Evolutionary conservation across 2,113 vertebrate species (phyloP).

Genomic region (Mus pahari): DNA sequence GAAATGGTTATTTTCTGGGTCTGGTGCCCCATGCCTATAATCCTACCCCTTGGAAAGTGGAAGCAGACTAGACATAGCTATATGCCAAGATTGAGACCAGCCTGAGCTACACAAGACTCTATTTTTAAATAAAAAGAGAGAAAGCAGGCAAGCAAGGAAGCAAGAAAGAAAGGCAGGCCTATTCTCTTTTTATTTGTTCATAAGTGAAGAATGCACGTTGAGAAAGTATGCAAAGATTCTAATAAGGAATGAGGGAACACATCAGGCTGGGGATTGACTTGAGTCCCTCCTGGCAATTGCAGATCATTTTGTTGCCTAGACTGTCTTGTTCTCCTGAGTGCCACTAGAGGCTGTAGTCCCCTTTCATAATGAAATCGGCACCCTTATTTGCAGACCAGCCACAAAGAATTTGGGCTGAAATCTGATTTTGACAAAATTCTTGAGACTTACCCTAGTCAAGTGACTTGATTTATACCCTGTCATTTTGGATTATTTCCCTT

Average conservation of each 20-base stretch:
- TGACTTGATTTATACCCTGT: neutral
- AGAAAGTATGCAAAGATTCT: neutral
- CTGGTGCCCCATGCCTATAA: neutral
- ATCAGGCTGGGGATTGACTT: neutral
- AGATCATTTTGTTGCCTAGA: neutral
- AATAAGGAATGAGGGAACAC: neutral
- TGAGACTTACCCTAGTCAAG: neutral
- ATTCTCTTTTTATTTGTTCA: constrained; percentile 21
- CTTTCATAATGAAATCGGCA: neutral
- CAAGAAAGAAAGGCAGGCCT: neutral
- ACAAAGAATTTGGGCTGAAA: neutral
- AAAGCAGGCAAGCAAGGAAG: too few relatives aligned
- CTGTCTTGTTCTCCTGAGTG: constrained; percentile 61
- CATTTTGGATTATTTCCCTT: neutral
- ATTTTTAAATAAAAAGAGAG: neutral
- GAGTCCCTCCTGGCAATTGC: neutral
- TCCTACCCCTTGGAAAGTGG: neutral
- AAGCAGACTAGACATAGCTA: too few relatives aligned
- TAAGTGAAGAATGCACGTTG: neutral
- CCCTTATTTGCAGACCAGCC: fast-evolving
- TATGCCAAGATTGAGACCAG: neutral
- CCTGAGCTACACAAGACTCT: neutral
- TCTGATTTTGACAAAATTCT: neutral
- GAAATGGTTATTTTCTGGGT: constrained; percentile 3
- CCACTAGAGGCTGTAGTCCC: constrained; percentile 84